These are phyloP conservation scores for Lacerta bilineata DNA, from an alignment of 2,797 vertebrate genomes.

Conservation along the genomic window DNA sequence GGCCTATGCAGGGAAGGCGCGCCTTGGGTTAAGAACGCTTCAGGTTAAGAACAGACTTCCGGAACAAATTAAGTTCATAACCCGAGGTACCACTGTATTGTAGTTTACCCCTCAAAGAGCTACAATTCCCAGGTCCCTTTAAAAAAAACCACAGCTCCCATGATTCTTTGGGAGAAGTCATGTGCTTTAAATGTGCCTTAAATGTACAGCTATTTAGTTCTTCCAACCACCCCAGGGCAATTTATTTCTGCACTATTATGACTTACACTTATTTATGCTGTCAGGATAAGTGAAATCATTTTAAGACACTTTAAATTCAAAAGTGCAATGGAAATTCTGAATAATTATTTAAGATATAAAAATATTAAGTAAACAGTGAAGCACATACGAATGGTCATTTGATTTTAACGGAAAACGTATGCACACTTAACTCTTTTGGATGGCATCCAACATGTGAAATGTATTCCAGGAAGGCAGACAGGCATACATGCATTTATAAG, in stretches of 20 bases:
- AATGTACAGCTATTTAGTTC: not conserved
- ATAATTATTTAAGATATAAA: not conserved
- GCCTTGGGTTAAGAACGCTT: too few species aligned
- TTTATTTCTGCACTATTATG: not conserved
- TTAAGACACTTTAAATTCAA: not conserved
- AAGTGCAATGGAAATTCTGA: not conserved
- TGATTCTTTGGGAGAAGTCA: too few species aligned
- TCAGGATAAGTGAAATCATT: not conserved
- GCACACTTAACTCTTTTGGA: constrained; percentile 1
- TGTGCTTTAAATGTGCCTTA: too few species aligned
- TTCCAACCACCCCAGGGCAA: not conserved
- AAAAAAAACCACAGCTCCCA: too few species aligned
- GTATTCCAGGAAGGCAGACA: constrained; percentile 22
- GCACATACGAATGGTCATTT: not conserved
- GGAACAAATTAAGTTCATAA: too few species aligned
- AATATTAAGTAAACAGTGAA: not conserved
- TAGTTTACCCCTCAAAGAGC: too few species aligned
- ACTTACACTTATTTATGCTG: not conserved
- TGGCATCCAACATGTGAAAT: not conserved
- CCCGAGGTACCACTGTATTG: too few species aligned
- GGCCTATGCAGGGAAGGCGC: too few species aligned
- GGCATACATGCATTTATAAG: not conserved
- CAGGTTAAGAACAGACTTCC: too few species aligned
- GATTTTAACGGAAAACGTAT: not conserved
- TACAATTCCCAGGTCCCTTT: too few species aligned